A percentile compares a stretch with the other conserved stretches of the same genome.
Conservation (phyloP, 2,797 vertebrate species). For the Arnoldichthys spilopterus region DNA sequence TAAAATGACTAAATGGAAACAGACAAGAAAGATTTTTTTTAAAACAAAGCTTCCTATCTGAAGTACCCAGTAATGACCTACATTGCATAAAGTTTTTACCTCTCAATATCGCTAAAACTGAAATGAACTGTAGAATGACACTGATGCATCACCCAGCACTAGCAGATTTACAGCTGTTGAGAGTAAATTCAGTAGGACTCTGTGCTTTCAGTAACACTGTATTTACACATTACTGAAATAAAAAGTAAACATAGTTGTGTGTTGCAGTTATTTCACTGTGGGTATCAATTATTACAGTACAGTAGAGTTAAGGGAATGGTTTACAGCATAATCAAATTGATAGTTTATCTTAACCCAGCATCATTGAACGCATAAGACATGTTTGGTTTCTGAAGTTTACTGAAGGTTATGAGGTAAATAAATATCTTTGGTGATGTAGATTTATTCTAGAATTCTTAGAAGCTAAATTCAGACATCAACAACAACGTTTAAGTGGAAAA, state of each 20-base stretch:
- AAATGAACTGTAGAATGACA: not conserved
- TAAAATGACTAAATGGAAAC: not conserved
- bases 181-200: not conserved
- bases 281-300: not conserved
- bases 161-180: not conserved
- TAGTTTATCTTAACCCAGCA: too few species aligned
- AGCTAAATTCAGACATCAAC: too few species aligned
- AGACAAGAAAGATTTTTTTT: not conserved
- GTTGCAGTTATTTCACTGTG: too few species aligned
- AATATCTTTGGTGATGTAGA: too few species aligned
- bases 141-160: not conserved
- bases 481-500: not conserved
- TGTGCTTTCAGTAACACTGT: not conserved
- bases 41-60: not conserved
- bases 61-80: not conserved
- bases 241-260: not conserved
- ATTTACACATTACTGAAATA: conserved; percentile 11
- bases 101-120: not conserved
- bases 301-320: not conserved
- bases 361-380: too few species aligned
- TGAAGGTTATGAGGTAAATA: too few species aligned
- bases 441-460: too few species aligned
- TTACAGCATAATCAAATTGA: too few species aligned
- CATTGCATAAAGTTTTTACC: not conserved
- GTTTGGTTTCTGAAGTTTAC: too few species aligned